Evolutionary conservation across 2,888 invertebrate species (phyloP), one percentile per base, ranked within the genome.

Genomic region (Callinectes sapidus): DNA sequence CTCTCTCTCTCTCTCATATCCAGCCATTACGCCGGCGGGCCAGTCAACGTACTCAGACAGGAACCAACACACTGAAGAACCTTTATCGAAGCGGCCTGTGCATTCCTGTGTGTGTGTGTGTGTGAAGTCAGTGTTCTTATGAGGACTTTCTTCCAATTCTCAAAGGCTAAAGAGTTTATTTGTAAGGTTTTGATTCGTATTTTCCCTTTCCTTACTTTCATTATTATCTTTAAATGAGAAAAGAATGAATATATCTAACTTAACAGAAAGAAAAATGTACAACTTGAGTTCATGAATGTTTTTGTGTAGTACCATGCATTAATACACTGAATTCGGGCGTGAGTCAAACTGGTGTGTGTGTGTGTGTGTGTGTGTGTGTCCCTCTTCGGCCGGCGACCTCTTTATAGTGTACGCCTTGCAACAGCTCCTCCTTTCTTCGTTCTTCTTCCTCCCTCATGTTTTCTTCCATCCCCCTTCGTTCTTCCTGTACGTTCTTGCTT

Each of bases 101-200:
- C 28, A n/a, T 71, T n/a, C 28, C n/a, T 71, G 71, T 71, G 71
- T 71, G 71, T 71, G 71, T 28, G 71, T 71, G 71, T 28, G 71
- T 71, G n/a, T 28, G 71, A 23, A 10, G n/a, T 5, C 23, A 5
- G 66, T 71, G 66, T 71, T 16, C 23, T 16, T 71, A 23, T 42
- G 2, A 42, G 42, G 2, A 42, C 3, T 42, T 42, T 42, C 42
- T 3, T 42, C 42, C 6, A 42, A 6, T 42, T 42, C 6, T 42
- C 42, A 42, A 42, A 42, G 42, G 42, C 42, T 42, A 3, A 3
- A 42, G 2, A 42, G 2, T 42, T 42, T 2, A 42, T 42, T 42
- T 42, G 42, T 42, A 42, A 42, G 42, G 42, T 42, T 42, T 42
- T 42, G 3, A 42, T 42, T 42, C 42, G 42, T 6, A 6, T 42